Percentiles rank a stretch among this genome's conserved stretches.
Conservation (phyloP, 2,113 vertebrate genomes). For the Oceanites oceanicus region DNA sequence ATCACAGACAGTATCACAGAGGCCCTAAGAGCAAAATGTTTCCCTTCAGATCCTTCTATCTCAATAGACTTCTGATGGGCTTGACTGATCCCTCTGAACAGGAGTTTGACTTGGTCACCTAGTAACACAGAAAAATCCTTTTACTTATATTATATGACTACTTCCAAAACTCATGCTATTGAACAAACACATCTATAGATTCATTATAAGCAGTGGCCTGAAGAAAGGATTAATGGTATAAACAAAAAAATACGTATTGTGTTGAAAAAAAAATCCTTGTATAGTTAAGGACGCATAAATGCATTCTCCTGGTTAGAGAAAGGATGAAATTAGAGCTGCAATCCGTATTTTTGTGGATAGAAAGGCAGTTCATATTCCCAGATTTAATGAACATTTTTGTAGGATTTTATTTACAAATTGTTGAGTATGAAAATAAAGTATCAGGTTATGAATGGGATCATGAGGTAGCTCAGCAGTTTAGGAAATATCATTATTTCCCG, state of each 20-base stretch:
- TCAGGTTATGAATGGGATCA: not conserved
- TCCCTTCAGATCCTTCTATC: not conserved
- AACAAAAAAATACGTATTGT: not conserved
- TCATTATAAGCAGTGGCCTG: not conserved
- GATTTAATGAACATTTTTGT: not conserved
- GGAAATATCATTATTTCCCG: not conserved
- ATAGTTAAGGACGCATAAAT: not conserved
- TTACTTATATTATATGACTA: not conserved
- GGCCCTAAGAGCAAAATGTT: not conserved
- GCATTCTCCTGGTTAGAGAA: not conserved
- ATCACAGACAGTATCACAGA: not conserved
- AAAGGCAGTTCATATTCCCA: not conserved
- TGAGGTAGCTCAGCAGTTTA: not conserved
- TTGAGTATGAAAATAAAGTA: not conserved
- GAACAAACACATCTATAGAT: not conserved
- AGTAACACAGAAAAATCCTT: not conserved
- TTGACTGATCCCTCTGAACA: not conserved
- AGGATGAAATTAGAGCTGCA: not conserved
- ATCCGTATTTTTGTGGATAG: not conserved
- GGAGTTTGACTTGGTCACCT: not conserved
- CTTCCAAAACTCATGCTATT: not conserved
- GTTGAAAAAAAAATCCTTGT: not conserved
- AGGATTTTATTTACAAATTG: not conserved
- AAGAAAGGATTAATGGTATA: not conserved
- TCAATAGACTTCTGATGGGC: not conserved